Conservation (phyloP, 2,113 vertebrate species). For the Potamarius usumacintae region DNA sequence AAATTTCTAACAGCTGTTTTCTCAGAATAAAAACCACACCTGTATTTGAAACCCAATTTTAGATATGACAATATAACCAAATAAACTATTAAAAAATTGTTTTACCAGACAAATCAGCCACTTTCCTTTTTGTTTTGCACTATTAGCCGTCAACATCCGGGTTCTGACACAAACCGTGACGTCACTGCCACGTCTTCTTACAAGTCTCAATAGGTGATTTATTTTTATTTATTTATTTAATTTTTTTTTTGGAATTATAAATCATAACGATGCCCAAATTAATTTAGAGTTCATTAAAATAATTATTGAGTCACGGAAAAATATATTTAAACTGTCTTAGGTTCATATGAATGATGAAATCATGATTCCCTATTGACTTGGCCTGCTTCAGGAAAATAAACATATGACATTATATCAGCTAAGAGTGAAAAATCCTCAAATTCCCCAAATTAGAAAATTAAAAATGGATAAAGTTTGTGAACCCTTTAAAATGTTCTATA, state of each 20-base stretch:
- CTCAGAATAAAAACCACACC: background rate
- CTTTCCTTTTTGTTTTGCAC: constrained; percentile 12
- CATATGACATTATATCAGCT: background rate
- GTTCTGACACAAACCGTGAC: constrained; percentile 10
- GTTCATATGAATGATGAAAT: background rate
- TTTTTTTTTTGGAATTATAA: background rate
- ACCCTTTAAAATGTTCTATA: no score
- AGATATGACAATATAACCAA: background rate
- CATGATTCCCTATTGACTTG: background rate
- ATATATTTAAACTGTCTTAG: background rate
- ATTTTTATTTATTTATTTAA: background rate
- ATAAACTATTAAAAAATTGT: background rate
- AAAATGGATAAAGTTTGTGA: background rate
- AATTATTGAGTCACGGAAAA: background rate
- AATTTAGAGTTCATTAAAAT: background rate
- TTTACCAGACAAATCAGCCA: constrained; percentile 32
- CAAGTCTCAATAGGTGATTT: background rate
- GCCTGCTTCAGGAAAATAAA: background rate
- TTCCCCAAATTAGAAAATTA: background rate
- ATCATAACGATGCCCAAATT: background rate
- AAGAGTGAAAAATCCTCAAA: background rate
- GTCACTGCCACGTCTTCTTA: constrained; percentile 53
- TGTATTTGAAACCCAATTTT: background rate
- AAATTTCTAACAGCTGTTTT: background rate
- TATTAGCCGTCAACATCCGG: constrained; percentile 44